Percentiles rank a stretch among this genome's conserved stretches.
Evolutionary conservation across 2,888 invertebrate species (phyloP).

Genomic region (Acanthosepion esculentum): DNA sequence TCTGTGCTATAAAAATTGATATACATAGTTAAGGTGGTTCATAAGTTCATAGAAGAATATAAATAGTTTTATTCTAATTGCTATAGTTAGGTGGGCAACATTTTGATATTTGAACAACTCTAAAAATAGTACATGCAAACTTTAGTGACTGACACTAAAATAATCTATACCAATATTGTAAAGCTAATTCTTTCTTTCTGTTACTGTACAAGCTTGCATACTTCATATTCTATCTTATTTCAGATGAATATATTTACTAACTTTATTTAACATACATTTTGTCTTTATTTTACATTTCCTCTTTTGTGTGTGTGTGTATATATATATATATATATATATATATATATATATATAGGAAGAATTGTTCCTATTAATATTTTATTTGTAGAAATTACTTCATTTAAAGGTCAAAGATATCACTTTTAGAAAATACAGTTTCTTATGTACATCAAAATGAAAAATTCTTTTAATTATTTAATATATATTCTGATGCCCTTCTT

Average conservation of each 20-base stretch:
- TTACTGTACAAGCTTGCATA: neutral
- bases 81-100: neutral
- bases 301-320: neutral
- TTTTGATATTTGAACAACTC: neutral
- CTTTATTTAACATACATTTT: too few species aligned
- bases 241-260: too few species aligned
- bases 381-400: neutral
- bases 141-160: neutral
- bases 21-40: too few species aligned
- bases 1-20: too few species aligned
- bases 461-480: too few species aligned
- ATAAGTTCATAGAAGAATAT: neutral
- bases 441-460: too few species aligned
- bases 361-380: neutral
- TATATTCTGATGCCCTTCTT: too few species aligned
- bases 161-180: neutral
- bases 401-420: too few species aligned
- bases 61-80: neutral
- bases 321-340: neutral
- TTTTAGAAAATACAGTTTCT: too few species aligned
- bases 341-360: neutral
- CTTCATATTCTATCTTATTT: too few species aligned
- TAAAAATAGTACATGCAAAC: neutral
- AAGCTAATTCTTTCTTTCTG: neutral
- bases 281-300: neutral